Evolutionary conservation across 1,140 invertebrate species (phyloP).

Genomic region (Magallana angulata): DNA sequence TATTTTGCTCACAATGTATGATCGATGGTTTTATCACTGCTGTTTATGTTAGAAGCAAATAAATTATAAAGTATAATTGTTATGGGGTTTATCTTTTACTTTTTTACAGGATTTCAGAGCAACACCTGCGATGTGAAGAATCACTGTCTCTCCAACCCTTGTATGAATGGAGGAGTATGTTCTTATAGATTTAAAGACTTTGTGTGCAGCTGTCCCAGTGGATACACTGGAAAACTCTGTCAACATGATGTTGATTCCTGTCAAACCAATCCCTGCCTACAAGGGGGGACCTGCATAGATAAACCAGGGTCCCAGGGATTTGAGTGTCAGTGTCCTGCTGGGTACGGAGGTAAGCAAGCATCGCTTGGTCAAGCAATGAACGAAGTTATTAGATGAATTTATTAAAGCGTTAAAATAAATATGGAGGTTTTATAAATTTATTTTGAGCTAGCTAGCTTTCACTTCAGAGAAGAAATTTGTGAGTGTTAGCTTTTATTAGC

Average conservation of each 20-base stretch:
- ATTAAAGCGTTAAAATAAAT: no score
- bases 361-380: not conserved
- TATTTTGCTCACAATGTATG: no score
- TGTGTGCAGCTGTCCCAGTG: conserved; percentile 46
- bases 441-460: no score
- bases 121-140: not conserved
- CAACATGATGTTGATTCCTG: conserved; percentile 52
- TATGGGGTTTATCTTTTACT: not conserved
- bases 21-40: no score
- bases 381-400: not conserved
- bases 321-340: conserved; percentile 39
- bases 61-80: no score
- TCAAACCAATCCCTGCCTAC: not conserved
- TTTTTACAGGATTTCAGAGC: conserved; percentile 43
- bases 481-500: no score
- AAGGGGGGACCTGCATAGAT: conserved; percentile 43
- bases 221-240: conserved; percentile 49
- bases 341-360: conserved; percentile 44
- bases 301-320: conserved; percentile 8
- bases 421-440: no score
- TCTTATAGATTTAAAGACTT: conserved; percentile 54
- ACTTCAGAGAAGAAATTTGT: no score
- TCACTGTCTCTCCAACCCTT: conserved; percentile 41
- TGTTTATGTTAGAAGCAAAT: no score
- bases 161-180: conserved; percentile 83